A percentile compares a stretch with the other conserved stretches of the same genome.
phyloP scores from a whole-genome alignment of 2,797 vertebrate species.

The Liasis olivaceus region DNA sequence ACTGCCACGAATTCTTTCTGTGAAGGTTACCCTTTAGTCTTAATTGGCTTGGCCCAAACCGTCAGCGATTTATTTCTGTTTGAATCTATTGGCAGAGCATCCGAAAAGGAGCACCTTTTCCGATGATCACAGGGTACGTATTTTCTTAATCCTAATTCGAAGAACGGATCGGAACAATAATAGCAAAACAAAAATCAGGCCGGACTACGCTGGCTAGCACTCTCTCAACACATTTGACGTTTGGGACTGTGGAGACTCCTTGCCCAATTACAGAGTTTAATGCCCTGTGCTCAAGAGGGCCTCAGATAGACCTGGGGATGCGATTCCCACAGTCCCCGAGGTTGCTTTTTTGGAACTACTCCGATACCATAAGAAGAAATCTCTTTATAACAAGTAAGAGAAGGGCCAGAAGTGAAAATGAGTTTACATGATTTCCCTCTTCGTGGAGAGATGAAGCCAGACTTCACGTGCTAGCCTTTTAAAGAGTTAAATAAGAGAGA shows the following conservation, averaged over 20 bases:
- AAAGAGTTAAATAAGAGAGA: background rate
- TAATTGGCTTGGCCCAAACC: slow-evolving; percentile 20
- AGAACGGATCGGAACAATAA: background rate
- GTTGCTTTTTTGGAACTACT: background rate
- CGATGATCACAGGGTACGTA: background rate
- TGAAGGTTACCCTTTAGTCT: background rate
- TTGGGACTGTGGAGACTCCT: background rate
- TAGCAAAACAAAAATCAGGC: background rate
- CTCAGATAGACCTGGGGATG: background rate
- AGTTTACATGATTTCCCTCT: background rate
- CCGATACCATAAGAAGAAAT: background rate
- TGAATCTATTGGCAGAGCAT: background rate
- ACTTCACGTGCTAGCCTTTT: background rate
- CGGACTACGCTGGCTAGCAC: background rate
- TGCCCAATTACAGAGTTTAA: background rate
- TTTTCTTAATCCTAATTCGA: background rate
- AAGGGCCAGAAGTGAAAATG: background rate
- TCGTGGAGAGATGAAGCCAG: background rate
- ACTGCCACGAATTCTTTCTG: slow-evolving; percentile 19
- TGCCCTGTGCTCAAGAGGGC: background rate
- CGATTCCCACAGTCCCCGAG: background rate
- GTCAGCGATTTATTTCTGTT: background rate
- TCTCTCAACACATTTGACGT: background rate
- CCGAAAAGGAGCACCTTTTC: background rate
- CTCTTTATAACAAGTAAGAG: background rate